phyloP scores from a whole-genome alignment of 2,113 vertebrate genomes.

The Synodontis membranacea region DNA sequence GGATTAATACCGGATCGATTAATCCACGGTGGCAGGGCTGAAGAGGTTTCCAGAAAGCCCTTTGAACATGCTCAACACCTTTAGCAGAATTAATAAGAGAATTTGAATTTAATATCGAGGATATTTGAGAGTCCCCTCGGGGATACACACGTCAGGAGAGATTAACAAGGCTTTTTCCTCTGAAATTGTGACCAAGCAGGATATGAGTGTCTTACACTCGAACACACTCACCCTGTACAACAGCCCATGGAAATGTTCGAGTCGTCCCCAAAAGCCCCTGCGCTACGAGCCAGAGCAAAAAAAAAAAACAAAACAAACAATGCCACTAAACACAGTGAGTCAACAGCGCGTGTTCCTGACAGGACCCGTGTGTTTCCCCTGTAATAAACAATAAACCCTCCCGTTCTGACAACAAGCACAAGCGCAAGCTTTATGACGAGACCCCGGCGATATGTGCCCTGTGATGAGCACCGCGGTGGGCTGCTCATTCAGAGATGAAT shows the following conservation, averaged over 20 bases:
- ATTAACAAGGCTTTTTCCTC: conserved; percentile 1
- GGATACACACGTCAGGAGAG: background rate
- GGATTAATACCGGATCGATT: background rate
- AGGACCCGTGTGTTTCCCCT: conserved; percentile 16
- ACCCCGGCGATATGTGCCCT: background rate
- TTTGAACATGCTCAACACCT: background rate
- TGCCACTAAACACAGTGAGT: conserved; percentile 36
- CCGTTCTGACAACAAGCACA: conserved; percentile 4
- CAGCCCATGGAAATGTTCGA: conserved; percentile 11
- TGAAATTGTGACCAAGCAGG: conserved; percentile 43
- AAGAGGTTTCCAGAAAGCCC: background rate
- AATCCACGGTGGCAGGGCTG: background rate
- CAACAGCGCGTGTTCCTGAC: conserved; percentile 46
- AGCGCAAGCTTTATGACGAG: conserved; percentile 34
- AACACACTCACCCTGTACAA: conserved; percentile 21
- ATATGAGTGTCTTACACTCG: conserved; percentile 38
- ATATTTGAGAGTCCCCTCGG: background rate
- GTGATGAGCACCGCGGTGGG: conserved; percentile 10
- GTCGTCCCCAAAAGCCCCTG: conserved; percentile 42
- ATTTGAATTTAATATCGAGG: background rate
- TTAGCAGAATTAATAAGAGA: background rate
- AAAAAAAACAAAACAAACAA: conserved; percentile 20
- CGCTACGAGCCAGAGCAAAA: conserved; percentile 36
- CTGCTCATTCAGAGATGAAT: conserved; percentile 43
- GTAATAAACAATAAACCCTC: conserved; percentile 34